Percentiles rank a stretch among this genome's conserved stretches.
These are phyloP conservation scores for Aspidiotus rigidus DNA, from an alignment of 2,888 invertebrate genomes.

Conservation along the genomic window DNA sequence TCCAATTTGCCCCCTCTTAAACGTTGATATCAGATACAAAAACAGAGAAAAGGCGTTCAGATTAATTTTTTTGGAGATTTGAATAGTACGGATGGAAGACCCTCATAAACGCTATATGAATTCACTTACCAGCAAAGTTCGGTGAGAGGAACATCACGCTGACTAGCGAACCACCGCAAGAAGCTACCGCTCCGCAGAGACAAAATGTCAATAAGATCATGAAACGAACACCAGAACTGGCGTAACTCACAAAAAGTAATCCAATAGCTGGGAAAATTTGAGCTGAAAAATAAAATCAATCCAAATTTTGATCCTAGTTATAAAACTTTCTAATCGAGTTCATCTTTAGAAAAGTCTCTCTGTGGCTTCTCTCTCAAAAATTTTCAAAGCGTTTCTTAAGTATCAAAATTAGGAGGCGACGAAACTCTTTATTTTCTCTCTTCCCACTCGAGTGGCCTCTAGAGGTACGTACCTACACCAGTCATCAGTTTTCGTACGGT, in stretches of 20 bases:
- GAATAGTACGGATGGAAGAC: too few species aligned
- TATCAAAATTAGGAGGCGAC: too few species aligned
- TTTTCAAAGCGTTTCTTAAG: not conserved
- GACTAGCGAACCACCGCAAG: not conserved
- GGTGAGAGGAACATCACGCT: constrained; percentile 7
- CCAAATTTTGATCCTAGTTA: not conserved
- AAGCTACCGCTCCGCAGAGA: not conserved
- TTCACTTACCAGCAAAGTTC: constrained; percentile 21
- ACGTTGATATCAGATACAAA: too few species aligned
- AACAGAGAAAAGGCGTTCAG: too few species aligned
- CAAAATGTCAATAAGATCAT: constrained; percentile 6
- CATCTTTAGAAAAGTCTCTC: too few species aligned
- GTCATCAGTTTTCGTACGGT: constrained; percentile 57
- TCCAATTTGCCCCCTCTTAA: too few species aligned
- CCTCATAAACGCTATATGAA: not conserved
- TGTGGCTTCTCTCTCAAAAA: not conserved
- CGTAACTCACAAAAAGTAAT: constrained; percentile 10
- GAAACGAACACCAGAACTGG: constrained; percentile 10
- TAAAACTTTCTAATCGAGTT: not conserved
- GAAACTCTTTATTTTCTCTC: too few species aligned
- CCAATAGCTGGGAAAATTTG: constrained; percentile 13
- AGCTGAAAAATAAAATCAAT: constrained; percentile 6
- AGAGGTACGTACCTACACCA: constrained; percentile 46
- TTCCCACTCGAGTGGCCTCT: not conserved
- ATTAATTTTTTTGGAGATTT: too few species aligned